Evolutionary conservation across 2,113 vertebrate species (phyloP).

Genomic region (Plecotus auritus): DNA sequence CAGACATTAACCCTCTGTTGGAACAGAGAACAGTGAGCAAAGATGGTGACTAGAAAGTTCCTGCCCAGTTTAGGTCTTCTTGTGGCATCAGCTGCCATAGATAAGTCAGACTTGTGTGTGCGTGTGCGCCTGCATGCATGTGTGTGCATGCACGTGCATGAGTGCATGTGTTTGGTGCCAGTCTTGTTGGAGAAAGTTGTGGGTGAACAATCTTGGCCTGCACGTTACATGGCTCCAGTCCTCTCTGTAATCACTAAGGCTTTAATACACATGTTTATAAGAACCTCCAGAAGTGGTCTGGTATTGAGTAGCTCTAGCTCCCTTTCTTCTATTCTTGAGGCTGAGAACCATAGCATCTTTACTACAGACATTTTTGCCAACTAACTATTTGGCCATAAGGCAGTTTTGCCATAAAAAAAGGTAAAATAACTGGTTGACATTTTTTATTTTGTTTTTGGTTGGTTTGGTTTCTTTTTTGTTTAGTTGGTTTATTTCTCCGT

Average conservation of each 20-base stretch:
- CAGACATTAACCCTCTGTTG: not conserved
- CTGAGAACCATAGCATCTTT: not conserved
- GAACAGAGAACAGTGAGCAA: not conserved
- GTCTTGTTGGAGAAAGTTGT: not conserved
- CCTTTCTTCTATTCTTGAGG: not conserved
- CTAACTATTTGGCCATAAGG: not conserved
- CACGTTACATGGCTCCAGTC: not conserved
- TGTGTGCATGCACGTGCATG: rapidly evolving
- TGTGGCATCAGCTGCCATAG: not conserved
- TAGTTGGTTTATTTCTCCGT: not conserved
- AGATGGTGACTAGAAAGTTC: not conserved
- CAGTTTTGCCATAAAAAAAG: not conserved
- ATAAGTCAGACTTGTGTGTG: not conserved
- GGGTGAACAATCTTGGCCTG: not conserved
- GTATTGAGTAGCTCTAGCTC: not conserved
- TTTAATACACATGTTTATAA: too few species aligned
- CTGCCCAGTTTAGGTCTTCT: not conserved
- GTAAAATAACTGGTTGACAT: not conserved
- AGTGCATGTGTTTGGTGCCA: not conserved
- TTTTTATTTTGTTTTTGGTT: not conserved
- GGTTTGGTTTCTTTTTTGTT: not conserved
- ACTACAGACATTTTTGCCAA: not conserved
- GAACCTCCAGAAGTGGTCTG: not conserved
- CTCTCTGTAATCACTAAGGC: not conserved
- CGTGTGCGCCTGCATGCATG: rapidly evolving